A percentile compares a stretch with the other conserved stretches of the same genome.
These are phyloP conservation scores for Agonopterix heracliana DNA, from an alignment of 2,888 invertebrate species.

Conservation along the genomic window DNA sequence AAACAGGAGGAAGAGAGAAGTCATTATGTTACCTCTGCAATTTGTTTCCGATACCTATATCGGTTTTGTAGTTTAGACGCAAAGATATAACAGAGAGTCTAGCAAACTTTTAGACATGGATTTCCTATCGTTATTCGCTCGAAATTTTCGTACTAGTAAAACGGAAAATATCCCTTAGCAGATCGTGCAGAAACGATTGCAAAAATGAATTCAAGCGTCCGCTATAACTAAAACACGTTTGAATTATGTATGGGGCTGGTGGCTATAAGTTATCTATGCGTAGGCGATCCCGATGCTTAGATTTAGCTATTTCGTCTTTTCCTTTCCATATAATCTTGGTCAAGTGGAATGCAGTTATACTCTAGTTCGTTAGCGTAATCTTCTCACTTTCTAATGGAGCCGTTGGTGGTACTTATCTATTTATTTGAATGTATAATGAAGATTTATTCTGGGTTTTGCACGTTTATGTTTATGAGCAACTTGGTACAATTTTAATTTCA, in stretches of 20 bases:
- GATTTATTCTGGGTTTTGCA: slow-evolving; percentile 4
- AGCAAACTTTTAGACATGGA: no score
- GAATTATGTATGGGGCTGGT: slow-evolving; percentile 48
- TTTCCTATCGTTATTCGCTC: no score
- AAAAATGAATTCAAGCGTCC: slow-evolving; percentile 51
- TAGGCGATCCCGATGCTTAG: slow-evolving; percentile 51
- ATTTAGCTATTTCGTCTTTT: slow-evolving; percentile 46
- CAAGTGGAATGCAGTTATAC: slow-evolving; percentile 28
- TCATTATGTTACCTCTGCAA: no score
- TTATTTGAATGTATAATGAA: slow-evolving; percentile 36
- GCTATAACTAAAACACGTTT: slow-evolving; percentile 40
- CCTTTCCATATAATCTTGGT: slow-evolving; percentile 28
- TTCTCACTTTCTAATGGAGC: slow-evolving; percentile 52
- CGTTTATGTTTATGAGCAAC: background rate
- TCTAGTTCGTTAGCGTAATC: slow-evolving; percentile 51
- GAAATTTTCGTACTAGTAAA: no score
- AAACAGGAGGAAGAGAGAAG: no score
- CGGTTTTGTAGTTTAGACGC: no score
- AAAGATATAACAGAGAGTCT: no score
- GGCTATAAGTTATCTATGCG: slow-evolving; percentile 41
- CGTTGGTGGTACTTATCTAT: slow-evolving; percentile 32
- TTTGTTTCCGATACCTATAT: no score
- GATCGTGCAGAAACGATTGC: slow-evolving; percentile 34
- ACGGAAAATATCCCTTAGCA: no score
- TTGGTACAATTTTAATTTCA: no score